phyloP scores from a whole-genome alignment of 2,113 vertebrate genomes.

The Leptobrachium ailaonicum region DNA sequence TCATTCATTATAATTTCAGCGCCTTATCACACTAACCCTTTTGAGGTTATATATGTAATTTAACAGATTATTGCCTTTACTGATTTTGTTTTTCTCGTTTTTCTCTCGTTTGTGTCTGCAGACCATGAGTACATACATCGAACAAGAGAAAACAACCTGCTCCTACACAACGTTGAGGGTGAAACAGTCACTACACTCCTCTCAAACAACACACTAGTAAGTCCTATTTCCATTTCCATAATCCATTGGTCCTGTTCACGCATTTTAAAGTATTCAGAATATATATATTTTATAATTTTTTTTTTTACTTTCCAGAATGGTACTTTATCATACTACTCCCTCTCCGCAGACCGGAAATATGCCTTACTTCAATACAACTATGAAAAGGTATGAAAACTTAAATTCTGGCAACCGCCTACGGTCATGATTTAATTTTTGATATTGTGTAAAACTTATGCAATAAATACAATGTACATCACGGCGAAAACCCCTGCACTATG shows the following conservation, averaged over 20 bases:
- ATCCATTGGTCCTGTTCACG: no score
- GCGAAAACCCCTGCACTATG: no score
- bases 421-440: neutral
- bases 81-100: no score
- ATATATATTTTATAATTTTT: no score
- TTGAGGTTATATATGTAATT: no score
- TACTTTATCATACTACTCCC: slow-evolving; percentile 55
- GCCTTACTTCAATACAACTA: slow-evolving; percentile 69
- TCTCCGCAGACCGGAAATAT: slow-evolving; percentile 67
- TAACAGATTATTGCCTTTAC: no score
- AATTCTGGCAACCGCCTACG: neutral
- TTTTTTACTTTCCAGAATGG: slow-evolving; percentile 60
- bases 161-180: slow-evolving; percentile 51
- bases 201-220: slow-evolving; percentile 70
- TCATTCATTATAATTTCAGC: no score
- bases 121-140: slow-evolving; percentile 70
- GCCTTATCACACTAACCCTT: no score
- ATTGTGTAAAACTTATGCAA: neutral
- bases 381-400: slow-evolving; percentile 64
- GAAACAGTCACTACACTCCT: slow-evolving; percentile 59
- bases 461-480: no score
- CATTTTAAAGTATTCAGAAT: no score
- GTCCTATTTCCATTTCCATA: slow-evolving; percentile 26
- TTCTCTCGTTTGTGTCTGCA: slow-evolving; percentile 25
- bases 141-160: slow-evolving; percentile 60